Evolutionary conservation across 2,797 vertebrate species (phyloP).

Genomic region (Somateria mollissima): DNA sequence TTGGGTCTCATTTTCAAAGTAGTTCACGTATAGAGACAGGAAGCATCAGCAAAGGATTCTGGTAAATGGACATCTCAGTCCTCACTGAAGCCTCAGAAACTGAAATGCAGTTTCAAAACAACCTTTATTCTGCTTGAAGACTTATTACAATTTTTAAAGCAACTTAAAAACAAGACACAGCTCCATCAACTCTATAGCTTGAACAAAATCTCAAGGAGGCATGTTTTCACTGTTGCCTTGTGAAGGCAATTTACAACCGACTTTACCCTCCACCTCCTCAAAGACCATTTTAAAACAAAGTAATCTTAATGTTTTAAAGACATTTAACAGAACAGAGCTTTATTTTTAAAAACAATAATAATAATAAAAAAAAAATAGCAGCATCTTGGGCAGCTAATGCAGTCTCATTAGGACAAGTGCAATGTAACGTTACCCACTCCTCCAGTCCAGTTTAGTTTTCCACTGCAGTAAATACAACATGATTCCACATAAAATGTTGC

Average conservation of each 20-base stretch:
- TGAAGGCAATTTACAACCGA: constrained; percentile 80
- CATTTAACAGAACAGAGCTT: constrained; percentile 79
- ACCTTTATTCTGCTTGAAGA: constrained; percentile 94
- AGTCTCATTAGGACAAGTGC: constrained; percentile 79
- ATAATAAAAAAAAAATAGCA: constrained; percentile 80
- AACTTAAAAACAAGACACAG: constrained; percentile 87
- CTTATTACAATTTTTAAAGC: constrained; percentile 93
- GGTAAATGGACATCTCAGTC: neutral
- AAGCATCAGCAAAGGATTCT: neutral
- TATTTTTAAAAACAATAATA: constrained; percentile 78
- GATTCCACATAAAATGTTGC: constrained; percentile 63
- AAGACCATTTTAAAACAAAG: constrained; percentile 77
- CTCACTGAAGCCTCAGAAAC: constrained; percentile 43
- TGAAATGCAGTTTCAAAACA: constrained; percentile 82
- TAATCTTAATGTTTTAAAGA: constrained; percentile 82
- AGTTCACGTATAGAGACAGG: neutral
- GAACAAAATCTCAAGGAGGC: constrained; percentile 81
- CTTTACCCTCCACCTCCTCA: constrained; percentile 76
- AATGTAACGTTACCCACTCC: constrained; percentile 47
- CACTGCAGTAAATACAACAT: constrained; percentile 13
- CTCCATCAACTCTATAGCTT: constrained; percentile 87
- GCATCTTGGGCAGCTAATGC: constrained; percentile 85
- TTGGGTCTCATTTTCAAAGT: neutral
- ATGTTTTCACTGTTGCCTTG: constrained; percentile 76
- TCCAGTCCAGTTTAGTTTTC: constrained; percentile 27